Base-by-base conservation (phyloP, 2,888 invertebrate species). In the Syrphus vitripennis region DNA sequence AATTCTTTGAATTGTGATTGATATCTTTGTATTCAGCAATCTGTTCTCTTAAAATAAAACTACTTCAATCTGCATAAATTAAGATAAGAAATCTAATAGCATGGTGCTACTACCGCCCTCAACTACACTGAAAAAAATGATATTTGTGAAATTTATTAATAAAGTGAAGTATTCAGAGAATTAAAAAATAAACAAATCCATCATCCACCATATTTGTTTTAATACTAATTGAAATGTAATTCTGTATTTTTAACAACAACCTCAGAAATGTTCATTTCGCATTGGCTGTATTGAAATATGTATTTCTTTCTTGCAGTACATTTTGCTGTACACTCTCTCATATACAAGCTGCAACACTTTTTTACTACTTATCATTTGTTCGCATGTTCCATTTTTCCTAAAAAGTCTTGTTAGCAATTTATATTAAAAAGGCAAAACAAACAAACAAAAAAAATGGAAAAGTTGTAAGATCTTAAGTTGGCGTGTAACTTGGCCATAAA, bases 11-110 rank as follows among this genome's bases (percentile, higher is more conserved):
- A 83, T 70, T 84, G 67, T 71, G 84, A 84, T 76, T 65, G 71
- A 76, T 81, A 84, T 76, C 80, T 76, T 19, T 14, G 71, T 42
- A 69, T 76, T 37, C 65, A 76, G 61, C 71, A 81, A 81, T 84
- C 84, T 84, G 81, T 81, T 81, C 76, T 72, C 59, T 80, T 72
- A 67, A 86, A 81, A 65, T 74, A 77, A 82, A 86, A 82, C 81
- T 72, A 59, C 75, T 69, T 77, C 72, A 86, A 77, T 86, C 81
- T 82, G 86, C 77, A 82, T 86, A 86, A 86, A 86, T 86, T 86
- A 86, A 37, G 86, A 82, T 86, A 86, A 82, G 59, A 65, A 31
- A 76, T 84, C 75, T 76, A 37, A 24, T 24, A 80, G 37, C 50
- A 29, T 40, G 61, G 19, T 50, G 31, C 45, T 61, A 59, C 72